Evolutionary conservation across 2,888 invertebrate species (phyloP).

Genomic region (Cataglyphis cursor): DNA sequence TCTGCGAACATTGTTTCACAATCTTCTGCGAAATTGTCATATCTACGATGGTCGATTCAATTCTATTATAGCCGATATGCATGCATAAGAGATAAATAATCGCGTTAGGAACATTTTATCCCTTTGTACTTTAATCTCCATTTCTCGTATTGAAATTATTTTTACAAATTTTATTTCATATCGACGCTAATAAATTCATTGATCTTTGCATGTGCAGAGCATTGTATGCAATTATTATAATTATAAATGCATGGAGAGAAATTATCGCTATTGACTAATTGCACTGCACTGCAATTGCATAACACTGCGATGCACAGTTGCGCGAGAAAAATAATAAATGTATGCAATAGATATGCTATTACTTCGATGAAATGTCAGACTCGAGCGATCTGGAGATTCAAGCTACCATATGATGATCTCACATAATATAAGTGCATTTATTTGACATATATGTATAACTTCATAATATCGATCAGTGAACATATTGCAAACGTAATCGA

Average conservation of each 20-base stretch:
- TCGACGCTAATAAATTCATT: not conserved
- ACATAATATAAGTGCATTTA: not conserved
- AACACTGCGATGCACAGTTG: not conserved
- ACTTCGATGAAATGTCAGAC: slow-evolving; percentile 3
- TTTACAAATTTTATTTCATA: no score
- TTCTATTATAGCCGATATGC: not conserved
- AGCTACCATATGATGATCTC: not conserved
- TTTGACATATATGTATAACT: not conserved
- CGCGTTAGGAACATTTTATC: not conserved
- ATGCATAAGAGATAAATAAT: slow-evolving; percentile 13
- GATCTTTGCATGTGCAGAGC: not conserved
- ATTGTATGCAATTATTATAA: not conserved
- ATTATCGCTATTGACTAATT: slow-evolving; percentile 32
- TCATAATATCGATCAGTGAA: not conserved
- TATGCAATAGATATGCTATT: not conserved
- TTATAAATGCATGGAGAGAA: slow-evolving; percentile 23
- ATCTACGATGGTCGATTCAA: not conserved
- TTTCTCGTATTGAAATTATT: slow-evolving; percentile 1
- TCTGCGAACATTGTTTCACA: not conserved
- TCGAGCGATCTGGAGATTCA: not conserved
- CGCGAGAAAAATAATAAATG: not conserved
- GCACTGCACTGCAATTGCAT: not conserved
- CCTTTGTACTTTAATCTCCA: slow-evolving; percentile 2
- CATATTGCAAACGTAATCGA: slow-evolving; percentile 12
- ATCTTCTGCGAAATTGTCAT: slow-evolving; percentile 20